Base-by-base conservation (phyloP, 2,888 invertebrate genomes). In the Ophion costatus region DNA sequence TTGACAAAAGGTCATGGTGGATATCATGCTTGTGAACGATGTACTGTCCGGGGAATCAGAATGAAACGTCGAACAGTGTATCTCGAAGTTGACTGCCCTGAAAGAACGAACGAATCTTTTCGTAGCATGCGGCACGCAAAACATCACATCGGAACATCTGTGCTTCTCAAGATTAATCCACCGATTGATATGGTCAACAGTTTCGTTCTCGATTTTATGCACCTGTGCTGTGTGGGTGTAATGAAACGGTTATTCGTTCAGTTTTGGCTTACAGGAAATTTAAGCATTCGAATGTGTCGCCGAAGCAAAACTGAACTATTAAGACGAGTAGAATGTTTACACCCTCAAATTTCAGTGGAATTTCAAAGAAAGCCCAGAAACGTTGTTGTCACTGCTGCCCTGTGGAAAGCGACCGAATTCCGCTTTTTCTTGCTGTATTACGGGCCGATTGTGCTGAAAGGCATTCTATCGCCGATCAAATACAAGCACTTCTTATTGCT, bases 311-410 rank as follows among this genome's bases (percentile, higher is more conserved):
- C 14, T 2, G 69, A 77, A 67, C 38, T 77, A 33, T 69, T 67
- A 24, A 67, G 59, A 63, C 57, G 51, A 29, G n/a, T 75, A 29
- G 29, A 51, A 9, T 24, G 38, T 45, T 45, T 75, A 22, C 10
- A 20, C 29, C 14, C 20, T 17, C 51, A 51, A 76, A 75, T 87
- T 33, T 88, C 90, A 4, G 45, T 22, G 17, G 90, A 90, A 74
- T 90, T 90, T 74, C 80, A 79, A 57, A 80, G 90, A 45, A 45
- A 45, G 11, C 45, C 45, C 7, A 45, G 45, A 11, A 45, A 11
- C 17, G 17, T 57, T 57, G 14, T 17, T 17, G 11, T 14, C 17
- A n/a, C n/a, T n/a, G 57, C 57, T 57, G 57, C 57, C 7, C 4
- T 57, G 57, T 57, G 57, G 57, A 57, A 57, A 57, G 57, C 57